Percentiles rank a stretch among this genome's conserved stretches.
Evolutionary conservation across 2,888 invertebrate genomes (phyloP).

Genomic region (Dynastes grantii): DNA sequence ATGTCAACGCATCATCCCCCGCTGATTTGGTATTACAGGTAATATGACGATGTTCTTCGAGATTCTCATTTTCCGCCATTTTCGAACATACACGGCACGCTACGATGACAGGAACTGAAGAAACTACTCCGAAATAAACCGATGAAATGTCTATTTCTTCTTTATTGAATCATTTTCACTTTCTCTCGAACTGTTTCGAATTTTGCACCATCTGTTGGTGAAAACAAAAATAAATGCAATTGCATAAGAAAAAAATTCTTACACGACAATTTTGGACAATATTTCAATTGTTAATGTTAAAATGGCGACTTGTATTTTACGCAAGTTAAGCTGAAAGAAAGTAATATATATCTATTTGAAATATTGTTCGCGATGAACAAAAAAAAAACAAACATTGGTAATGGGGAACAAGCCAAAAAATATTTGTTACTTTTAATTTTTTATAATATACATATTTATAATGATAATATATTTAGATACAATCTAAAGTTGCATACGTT

Average conservation of each 20-base stretch:
- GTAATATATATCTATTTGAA: background rate
- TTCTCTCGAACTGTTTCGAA: too few relatives aligned
- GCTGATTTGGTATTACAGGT: slow-evolving; percentile 66
- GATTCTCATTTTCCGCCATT: too few relatives aligned
- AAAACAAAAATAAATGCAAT: background rate
- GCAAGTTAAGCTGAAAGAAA: background rate
- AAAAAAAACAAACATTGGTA: slow-evolving; percentile 72
- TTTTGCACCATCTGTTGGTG: too few relatives aligned
- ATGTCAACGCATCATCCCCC: slow-evolving; percentile 60
- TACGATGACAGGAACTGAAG: too few relatives aligned
- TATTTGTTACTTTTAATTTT: slow-evolving; percentile 83
- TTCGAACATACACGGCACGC: too few relatives aligned
- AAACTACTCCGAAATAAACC: too few relatives aligned
- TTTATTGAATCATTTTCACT: too few relatives aligned
- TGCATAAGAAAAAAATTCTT: background rate
- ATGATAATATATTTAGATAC: slow-evolving; percentile 67
- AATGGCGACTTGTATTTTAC: background rate
- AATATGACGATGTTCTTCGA: slow-evolving; percentile 50
- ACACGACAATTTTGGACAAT: slow-evolving; percentile 8
- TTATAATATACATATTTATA: slow-evolving; percentile 68
- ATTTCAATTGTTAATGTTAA: slow-evolving; percentile 8
- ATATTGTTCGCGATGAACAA: slow-evolving; percentile 11
- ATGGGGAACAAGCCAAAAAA: slow-evolving; percentile 86
- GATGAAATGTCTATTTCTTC: too few relatives aligned
- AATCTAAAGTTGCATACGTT: slow-evolving; percentile 62